phyloP scores from a whole-genome alignment of 2,888 invertebrate species.

The Calliopum simillimum region DNA sequence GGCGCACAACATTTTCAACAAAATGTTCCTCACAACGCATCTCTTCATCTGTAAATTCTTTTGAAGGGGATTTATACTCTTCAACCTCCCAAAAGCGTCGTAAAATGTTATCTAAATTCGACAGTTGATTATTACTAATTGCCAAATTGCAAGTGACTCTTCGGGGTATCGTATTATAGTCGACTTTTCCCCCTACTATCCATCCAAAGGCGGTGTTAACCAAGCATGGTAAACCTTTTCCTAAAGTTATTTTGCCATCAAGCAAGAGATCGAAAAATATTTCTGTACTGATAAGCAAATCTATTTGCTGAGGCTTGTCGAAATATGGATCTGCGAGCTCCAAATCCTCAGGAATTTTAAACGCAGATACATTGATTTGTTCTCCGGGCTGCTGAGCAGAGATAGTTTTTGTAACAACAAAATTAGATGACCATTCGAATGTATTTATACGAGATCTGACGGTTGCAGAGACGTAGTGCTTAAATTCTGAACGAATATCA shows the following conservation, averaged over 20 bases:
- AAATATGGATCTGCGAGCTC: constrained; percentile 34
- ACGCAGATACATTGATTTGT: constrained; percentile 4
- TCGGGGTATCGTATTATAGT: too few relatives aligned
- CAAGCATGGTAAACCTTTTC: too few relatives aligned
- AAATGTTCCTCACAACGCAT: not conserved
- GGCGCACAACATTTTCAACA: not conserved
- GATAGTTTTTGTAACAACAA: constrained; percentile 37
- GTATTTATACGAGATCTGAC: constrained; percentile 32
- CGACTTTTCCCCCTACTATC: too few relatives aligned
- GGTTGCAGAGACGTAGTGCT: constrained; percentile 25
- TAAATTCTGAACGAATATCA: too few relatives aligned
- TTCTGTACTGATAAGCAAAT: constrained; percentile 32
- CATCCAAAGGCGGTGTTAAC: too few relatives aligned
- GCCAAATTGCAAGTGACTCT: too few relatives aligned
- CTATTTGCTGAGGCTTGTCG: constrained; percentile 29
- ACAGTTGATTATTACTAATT: too few relatives aligned
- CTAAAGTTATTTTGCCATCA: too few relatives aligned
- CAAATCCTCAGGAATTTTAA: constrained; percentile 29
- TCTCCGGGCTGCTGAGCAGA: constrained; percentile 28
- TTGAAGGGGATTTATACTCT: too few relatives aligned
- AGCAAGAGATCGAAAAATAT: too few relatives aligned
- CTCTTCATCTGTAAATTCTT: not conserved
- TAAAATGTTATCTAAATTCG: too few relatives aligned
- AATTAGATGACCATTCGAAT: constrained; percentile 33
- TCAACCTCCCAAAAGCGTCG: too few relatives aligned